These are phyloP conservation scores for Oppia nitens DNA, from an alignment of 1,140 invertebrate species.

Conservation along the genomic window DNA sequence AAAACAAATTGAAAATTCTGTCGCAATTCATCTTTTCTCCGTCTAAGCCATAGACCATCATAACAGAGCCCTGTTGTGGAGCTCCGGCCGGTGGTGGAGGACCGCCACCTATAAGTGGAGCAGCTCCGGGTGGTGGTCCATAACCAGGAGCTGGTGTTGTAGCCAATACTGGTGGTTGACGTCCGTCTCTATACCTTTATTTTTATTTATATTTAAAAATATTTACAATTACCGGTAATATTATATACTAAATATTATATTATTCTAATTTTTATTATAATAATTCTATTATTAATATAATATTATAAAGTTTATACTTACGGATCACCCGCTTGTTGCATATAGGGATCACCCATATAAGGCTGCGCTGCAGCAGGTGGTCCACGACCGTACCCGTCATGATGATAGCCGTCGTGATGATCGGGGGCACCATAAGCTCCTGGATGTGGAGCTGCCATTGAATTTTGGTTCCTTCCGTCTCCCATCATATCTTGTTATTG, in stretches of 20 bases:
- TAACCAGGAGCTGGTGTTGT: conserved; percentile 19
- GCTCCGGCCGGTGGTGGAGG: conserved; percentile 21
- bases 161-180: conserved; percentile 9
- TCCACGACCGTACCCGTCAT: conserved; percentile 5
- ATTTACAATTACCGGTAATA: too few species aligned
- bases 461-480: neutral
- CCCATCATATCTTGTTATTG: neutral
- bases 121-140: conserved; percentile 19
- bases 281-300: too few species aligned
- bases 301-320: neutral
- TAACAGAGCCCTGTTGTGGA: conserved; percentile 48
- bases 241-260: too few species aligned
- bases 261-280: too few species aligned
- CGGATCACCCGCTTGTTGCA: conserved; percentile 11
- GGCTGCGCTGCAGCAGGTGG: neutral
- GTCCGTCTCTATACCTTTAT: conserved; percentile 3
- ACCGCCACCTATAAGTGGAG: conserved; percentile 20
- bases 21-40: conserved; percentile 84
- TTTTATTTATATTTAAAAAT: too few species aligned
- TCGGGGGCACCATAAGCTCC: neutral
- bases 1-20: conserved; percentile 95
- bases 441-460: neutral
- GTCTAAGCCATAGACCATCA: conserved; percentile 96
- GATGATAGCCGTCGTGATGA: conserved; percentile 9
- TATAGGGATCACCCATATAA: conserved; percentile 11